Base-by-base conservation (phyloP, 2,113 vertebrate species). In the Engystomops pustulosus region DNA sequence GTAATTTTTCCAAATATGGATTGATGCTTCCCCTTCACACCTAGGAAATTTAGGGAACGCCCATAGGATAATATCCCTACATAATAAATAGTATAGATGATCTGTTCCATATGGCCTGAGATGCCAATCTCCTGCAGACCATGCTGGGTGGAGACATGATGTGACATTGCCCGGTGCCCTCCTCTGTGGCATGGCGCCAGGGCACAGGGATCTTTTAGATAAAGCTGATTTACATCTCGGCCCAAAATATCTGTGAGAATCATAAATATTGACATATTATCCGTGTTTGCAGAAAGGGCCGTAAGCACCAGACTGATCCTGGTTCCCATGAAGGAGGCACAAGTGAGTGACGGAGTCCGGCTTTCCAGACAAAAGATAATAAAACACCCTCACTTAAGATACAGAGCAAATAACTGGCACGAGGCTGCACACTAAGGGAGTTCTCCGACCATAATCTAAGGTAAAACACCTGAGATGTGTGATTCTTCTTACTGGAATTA, bases 181-280 rank as follows among this genome's bases (percentile, higher is more conserved):
- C 75, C 80, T 87, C 69, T 0, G 27, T 72, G 85, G 85, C 85
- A 83, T 25, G 38, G 72, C 0, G 47, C 81, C 78, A 86, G 74
- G 67, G 81, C 86, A 87, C 86, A 90, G 82, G 87, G 80, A 89
- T 87, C 85, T 88, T n/a, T 80, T 83, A 87, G 0, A 47, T 45
- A 86, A 83, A 60, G 51, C 78, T 86, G 85, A 81, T 36, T 86
- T 84, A 80, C 87, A 87, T 85, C n/a, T n/a, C n/a, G n/a, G 79
- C 86, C 84, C 86, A 62, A n/a, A n/a, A 30, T 11, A 87, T 18
- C 62, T 2, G 34, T 6, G 68, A 78, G 81, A 85, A 87, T 88
- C 85, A 87, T 87, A 88, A 86, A 88, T 88, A 89, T 3, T 23
- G 85, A 85, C 76, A 76, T 36, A 81, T 79, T n/a, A 77, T 53